Percentiles rank a stretch among this genome's conserved stretches.
Evolutionary conservation across 2,113 vertebrate genomes (phyloP).

Genomic region (Aegotheles bennettii): DNA sequence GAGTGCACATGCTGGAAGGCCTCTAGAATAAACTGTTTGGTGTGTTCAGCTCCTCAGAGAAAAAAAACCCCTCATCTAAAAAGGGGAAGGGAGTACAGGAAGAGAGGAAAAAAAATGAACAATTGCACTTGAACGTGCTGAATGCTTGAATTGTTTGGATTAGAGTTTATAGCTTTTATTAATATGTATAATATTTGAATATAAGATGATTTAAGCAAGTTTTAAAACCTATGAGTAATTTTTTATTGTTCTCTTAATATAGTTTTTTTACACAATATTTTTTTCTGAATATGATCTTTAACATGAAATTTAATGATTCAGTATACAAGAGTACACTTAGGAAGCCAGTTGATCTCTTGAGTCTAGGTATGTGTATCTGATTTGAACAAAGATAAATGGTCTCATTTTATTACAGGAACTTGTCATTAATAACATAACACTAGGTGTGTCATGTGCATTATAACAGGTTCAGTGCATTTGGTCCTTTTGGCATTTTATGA

Average conservation of each 20-base stretch:
- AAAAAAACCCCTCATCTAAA: background rate
- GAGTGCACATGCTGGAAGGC: background rate
- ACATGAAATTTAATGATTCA: background rate
- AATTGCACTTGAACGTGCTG: background rate
- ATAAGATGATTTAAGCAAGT: background rate
- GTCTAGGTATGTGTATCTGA: background rate
- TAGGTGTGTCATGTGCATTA: background rate
- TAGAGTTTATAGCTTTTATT: background rate
- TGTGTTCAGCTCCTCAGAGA: background rate
- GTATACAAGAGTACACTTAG: background rate
- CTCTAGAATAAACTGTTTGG: background rate
- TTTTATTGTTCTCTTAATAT: background rate
- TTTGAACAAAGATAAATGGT: constrained; percentile 26
- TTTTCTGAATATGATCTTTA: background rate
- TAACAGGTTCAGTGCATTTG: background rate
- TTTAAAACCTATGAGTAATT: background rate
- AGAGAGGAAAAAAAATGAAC: background rate
- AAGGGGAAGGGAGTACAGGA: background rate
- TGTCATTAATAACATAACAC: constrained; percentile 31
- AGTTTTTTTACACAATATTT: background rate
- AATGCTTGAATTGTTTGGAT: background rate
- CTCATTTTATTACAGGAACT: constrained; percentile 8
- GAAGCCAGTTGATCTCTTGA: background rate
- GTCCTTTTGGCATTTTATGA: constrained; percentile 12
- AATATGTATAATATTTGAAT: background rate